phyloP scores from a whole-genome alignment of 1,140 invertebrate species.

The Tetramorium alpestre region DNA sequence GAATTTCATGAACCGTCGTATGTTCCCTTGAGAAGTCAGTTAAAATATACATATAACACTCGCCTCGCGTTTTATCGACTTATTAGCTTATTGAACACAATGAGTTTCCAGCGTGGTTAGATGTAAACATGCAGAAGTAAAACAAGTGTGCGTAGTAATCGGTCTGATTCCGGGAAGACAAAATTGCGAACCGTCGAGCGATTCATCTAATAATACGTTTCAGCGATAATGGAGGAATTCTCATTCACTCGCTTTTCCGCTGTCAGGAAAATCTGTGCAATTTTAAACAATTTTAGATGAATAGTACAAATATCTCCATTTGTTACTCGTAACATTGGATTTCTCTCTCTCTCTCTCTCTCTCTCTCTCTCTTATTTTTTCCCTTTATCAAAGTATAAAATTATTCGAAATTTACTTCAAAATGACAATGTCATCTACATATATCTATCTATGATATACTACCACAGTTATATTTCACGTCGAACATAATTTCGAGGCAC shows the following conservation, averaged over 20 bases:
- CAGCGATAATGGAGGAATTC: slow-evolving; percentile 5
- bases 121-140: slow-evolving; percentile 5
- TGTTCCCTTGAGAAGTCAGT: slow-evolving; percentile 12
- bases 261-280: background rate
- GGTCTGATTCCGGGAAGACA: slow-evolving; percentile 27
- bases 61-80: background rate
- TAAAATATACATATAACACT: background rate
- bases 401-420: background rate
- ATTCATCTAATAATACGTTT: slow-evolving; percentile 43
- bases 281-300: slow-evolving; percentile 21
- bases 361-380: background rate
- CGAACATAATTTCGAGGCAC: slow-evolving; percentile 5
- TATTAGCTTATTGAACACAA: slow-evolving; percentile 24
- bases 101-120: background rate
- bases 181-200: background rate
- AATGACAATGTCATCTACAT: background rate
- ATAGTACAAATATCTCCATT: slow-evolving; percentile 1
- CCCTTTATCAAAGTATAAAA: background rate
- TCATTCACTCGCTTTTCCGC: slow-evolving; percentile 42
- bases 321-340: background rate
- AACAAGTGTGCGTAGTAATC: background rate
- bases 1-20: background rate
- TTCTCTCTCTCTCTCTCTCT: background rate
- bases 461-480: slow-evolving; percentile 3
- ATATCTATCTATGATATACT: background rate